These are phyloP conservation scores for Trachops cirrhosus DNA, from an alignment of 2,797 vertebrate species.

Conservation along the genomic window DNA sequence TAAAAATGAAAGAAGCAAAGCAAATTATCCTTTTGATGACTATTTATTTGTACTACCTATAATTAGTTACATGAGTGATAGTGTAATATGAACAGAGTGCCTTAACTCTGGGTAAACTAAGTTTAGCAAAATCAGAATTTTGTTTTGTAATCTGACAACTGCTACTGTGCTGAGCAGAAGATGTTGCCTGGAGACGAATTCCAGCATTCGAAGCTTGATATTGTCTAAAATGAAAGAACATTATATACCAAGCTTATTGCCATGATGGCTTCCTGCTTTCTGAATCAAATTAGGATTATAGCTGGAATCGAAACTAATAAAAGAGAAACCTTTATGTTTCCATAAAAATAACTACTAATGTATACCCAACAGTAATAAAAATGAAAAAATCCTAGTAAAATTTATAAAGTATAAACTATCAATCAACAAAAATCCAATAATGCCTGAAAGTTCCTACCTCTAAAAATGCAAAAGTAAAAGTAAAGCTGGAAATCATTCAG, in stretches of 20 bases:
- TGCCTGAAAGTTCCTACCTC: neutral
- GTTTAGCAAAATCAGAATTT: constrained; percentile 1
- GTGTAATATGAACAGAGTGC: neutral
- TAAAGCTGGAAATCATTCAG: neutral
- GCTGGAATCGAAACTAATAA: constrained; percentile 6
- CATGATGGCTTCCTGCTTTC: neutral
- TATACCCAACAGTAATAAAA: constrained; percentile 36
- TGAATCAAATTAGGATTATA: constrained; percentile 50
- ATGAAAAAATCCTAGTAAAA: neutral
- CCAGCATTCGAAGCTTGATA: neutral
- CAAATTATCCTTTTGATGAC: neutral
- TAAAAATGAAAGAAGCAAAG: neutral
- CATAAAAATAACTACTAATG: neutral
- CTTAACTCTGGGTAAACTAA: neutral
- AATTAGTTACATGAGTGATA: neutral
- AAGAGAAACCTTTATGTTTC: neutral
- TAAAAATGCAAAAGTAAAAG: constrained; percentile 43
- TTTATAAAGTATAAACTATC: constrained; percentile 22
- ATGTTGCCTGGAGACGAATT: neutral
- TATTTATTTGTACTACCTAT: neutral
- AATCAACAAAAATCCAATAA: constrained; percentile 44
- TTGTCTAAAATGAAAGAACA: constrained; percentile 31
- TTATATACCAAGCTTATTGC: neutral
- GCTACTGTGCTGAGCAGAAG: neutral
- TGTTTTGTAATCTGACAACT: neutral